Conservation (phyloP, 2,113 vertebrate species). For the Peromyscus californicus region DNA sequence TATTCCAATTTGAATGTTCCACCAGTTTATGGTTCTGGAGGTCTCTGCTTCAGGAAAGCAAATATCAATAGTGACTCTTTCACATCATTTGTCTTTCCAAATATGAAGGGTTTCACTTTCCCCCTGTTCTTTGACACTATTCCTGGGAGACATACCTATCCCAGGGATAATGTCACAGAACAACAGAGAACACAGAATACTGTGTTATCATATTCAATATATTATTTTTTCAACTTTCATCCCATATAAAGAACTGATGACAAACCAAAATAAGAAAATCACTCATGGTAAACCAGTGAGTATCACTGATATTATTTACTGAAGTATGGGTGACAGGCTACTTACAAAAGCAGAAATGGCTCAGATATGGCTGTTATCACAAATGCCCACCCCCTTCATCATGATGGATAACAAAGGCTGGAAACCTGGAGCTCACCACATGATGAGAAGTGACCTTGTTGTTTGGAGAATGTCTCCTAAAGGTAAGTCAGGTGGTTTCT, state of each 20-base stretch:
- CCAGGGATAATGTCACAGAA: not conserved
- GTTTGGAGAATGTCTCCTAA: not conserved
- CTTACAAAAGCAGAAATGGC: not conserved
- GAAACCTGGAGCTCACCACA: not conserved
- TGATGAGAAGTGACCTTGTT: not conserved
- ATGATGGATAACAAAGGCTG: not conserved
- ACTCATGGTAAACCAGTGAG: not conserved
- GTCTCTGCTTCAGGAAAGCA: not conserved
- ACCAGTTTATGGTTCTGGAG: not conserved
- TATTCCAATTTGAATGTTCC: not conserved
- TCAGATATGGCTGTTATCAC: not conserved
- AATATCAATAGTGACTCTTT: not conserved
- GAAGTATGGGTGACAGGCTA: not conserved
- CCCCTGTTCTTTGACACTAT: not conserved
- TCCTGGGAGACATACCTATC: not conserved
- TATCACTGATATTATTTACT: not conserved
- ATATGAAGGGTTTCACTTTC: not conserved
- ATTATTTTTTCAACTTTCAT: not conserved
- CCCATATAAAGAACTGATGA: not conserved
- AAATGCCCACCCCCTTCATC: accelerated
- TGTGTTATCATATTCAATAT: no score
- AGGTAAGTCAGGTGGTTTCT: not conserved
- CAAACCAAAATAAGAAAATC: not conserved
- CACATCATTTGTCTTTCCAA: not conserved
- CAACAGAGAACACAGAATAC: not conserved